Evolutionary conservation across 2,113 vertebrate species (phyloP), one percentile per base, ranked within the genome.

Genomic region (Thryonomys swinderianus): DNA sequence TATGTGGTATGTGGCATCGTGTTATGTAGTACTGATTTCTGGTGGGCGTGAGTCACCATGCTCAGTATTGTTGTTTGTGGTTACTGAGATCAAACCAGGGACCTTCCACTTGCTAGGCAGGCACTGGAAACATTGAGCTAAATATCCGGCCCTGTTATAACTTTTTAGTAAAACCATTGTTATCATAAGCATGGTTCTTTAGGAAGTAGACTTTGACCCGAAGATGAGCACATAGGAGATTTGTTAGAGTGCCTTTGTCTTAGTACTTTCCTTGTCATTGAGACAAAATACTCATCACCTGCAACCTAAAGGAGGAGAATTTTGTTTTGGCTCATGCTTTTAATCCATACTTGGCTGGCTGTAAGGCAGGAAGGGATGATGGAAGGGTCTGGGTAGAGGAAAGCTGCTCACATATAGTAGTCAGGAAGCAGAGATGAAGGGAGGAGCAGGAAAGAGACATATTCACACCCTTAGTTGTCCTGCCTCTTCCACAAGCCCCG

Each of bases 161-260:
- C 8, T 92, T 89, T 27, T 32, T 85, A 59, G 55, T 69, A 90
- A 87, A 92, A 76, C 32, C 30, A 4, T 57, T 71, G n/a, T 93
- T 86, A n/a, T 76, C 37, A 53, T 45, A 79, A n/a, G 14, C 81
- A 25, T 66, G 18, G 74, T 78, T 40, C 9, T n/a, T 12, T 88
- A 79, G 71, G 25, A 92, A 92, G 62, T 40, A 51, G 73, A 89
- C 45, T 83, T 71, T 23, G 27, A 91, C 78, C 64, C 85, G 37
- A n/a, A 92, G 48, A 78, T 71, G 30, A 32, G 34, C 45, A 45
- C n/a, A 21, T 64, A 53, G 48, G 55, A 80, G 69, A 59, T 80
- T 48, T 71, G 27, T 79, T 64, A 91, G 37, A 83, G 48, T 64
- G 9, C 69, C 64, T 83, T 88, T 48, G 13, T 45, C 71, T 74